These are phyloP conservation scores for Menidia beryllina DNA, from an alignment of 2,113 vertebrate species.

Conservation along the genomic window DNA sequence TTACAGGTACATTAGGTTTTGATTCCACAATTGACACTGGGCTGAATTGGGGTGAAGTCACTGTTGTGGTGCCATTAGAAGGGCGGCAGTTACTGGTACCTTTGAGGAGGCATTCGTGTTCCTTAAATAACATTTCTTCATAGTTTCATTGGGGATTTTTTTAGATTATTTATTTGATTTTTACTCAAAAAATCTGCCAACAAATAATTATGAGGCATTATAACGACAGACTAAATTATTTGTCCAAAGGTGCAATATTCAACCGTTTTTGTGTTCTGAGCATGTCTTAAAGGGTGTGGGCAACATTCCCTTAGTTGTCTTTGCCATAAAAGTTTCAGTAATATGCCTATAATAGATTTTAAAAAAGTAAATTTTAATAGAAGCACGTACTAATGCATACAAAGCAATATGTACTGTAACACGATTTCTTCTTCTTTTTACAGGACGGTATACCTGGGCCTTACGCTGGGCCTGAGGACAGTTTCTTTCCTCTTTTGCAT, in stretches of 20 bases:
- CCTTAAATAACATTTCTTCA: no score
- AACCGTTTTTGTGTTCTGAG: no score
- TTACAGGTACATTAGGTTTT: slow-evolving; percentile 85
- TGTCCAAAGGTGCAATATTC: no score
- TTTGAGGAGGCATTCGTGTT: not conserved
- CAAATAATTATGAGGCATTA: no score
- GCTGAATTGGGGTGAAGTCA: not conserved
- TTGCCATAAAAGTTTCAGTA: not conserved
- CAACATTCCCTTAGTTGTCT: not conserved
- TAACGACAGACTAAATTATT: no score
- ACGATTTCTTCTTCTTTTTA: slow-evolving; percentile 11
- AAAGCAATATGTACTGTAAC: not conserved
- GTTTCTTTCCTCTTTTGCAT: slow-evolving; percentile 87
- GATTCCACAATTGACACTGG: not conserved
- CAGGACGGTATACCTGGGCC: slow-evolving; percentile 89
- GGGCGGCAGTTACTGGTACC: no score
- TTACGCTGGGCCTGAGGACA: slow-evolving; percentile 87
- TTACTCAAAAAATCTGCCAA: no score
- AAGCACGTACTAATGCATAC: not conserved
- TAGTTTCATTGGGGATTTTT: not conserved
- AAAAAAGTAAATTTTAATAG: not conserved
- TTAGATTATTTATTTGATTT: no score
- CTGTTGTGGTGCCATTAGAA: not conserved
- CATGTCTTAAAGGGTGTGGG: not conserved
- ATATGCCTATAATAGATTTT: not conserved